A percentile compares a stretch with the other conserved stretches of the same genome.
phyloP scores from a whole-genome alignment of 2,797 vertebrate species.

The Phalloptychus januarius region DNA sequence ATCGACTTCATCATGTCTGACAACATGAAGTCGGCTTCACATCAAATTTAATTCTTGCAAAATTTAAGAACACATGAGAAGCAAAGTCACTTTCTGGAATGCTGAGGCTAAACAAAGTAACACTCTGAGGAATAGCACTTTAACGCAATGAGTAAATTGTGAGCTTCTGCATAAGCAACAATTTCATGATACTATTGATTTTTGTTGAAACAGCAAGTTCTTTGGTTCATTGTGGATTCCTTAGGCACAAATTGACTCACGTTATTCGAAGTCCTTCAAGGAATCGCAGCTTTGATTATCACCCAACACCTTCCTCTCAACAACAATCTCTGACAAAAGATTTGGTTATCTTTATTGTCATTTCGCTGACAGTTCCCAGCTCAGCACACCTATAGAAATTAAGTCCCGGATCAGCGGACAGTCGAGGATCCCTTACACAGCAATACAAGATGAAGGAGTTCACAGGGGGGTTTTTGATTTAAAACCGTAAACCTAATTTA shows the following conservation, averaged over 20 bases:
- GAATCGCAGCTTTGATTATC: constrained; percentile 16
- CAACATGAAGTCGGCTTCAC: background rate
- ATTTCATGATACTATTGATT: background rate
- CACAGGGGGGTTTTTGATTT: constrained; percentile 36
- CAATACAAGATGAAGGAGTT: constrained; percentile 44
- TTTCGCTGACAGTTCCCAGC: constrained; percentile 69
- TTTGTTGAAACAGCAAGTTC: constrained; percentile 48
- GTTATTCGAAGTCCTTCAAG: constrained; percentile 7
- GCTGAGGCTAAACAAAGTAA: background rate
- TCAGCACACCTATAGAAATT: constrained; percentile 61
- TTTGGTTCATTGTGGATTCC: constrained; percentile 41
- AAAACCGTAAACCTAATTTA: constrained; percentile 35
- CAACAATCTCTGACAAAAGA: constrained; percentile 43
- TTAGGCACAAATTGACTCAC: constrained; percentile 45
- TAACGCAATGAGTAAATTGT: background rate
- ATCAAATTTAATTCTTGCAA: background rate
- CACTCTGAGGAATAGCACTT: background rate
- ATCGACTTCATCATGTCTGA: background rate
- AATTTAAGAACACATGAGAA: background rate
- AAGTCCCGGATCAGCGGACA: constrained; percentile 38
- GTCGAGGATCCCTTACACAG: constrained; percentile 60
- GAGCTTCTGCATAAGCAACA: background rate
- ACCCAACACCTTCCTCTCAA: constrained; percentile 46
- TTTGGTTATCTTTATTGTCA: constrained; percentile 65
- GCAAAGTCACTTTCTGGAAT: background rate